Evolutionary conservation across 2,888 invertebrate genomes (phyloP), one percentile per base, ranked within the genome.

Genomic region (Proisotoma minuta): DNA sequence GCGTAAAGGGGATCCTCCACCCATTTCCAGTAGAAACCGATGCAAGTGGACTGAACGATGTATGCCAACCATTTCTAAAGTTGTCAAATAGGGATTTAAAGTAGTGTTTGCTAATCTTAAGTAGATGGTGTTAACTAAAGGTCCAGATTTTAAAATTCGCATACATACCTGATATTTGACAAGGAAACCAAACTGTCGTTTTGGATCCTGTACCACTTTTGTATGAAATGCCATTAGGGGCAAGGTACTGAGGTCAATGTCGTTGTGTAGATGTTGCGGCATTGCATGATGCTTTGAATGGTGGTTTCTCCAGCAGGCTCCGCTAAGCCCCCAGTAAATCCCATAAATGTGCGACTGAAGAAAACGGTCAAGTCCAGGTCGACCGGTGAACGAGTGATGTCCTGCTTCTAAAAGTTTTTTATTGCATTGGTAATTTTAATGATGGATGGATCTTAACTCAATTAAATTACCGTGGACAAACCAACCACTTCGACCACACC

Each of bases 251-350:
- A 66, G 20, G 29, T 66, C 66, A 28, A 66, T 63, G 56, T 66
- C 66, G 1, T 62, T 56, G 20, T 57, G 57, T 8, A 66, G 2
- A 15, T 63, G 29, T 23, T 66, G 66, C 22, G 66, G 66, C 66
- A 66, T 66, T n/a, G 66, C 66, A 60, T 66, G 66, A 57, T 66
- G 66, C 23, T 63, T 57, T 29, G 63, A 63, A 40, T 66, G 66
- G 29, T 66, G 66, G 34, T 34, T 34, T 34, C 34, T 34, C 34
- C 34, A 34, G 15, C 34, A 10, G 8, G 34, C 34, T 34, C 34
- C 34, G 8, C 8, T 10, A 34, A 8, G 15, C 15, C 34, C 34
- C 8, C 34, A 34, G 34, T 26, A 47, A 28, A 57, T 43, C 63
- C 66, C 66, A 28, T 63, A 66, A 50, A 66, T 47, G 20, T 63